Percentiles rank a stretch among this genome's conserved stretches.
These are phyloP conservation scores for Dolichopus griseipennis DNA, from an alignment of 2,888 invertebrate species.

Conservation along the genomic window DNA sequence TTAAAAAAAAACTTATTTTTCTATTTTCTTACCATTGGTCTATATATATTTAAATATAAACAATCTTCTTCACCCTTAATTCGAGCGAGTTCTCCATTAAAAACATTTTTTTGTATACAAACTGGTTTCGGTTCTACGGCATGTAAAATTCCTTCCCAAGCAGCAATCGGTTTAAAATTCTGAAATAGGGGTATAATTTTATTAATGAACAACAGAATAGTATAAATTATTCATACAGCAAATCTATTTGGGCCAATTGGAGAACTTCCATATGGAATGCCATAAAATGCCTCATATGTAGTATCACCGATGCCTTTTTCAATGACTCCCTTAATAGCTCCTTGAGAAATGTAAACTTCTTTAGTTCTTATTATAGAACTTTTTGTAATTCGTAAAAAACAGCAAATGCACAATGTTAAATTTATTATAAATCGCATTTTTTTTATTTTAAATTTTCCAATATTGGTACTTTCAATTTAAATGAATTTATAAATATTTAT, in stretches of 20 bases:
- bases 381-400: too few relatives aligned
- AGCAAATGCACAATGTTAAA: too few relatives aligned
- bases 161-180: slow-evolving; percentile 31
- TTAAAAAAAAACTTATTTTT: neutral
- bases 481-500: too few relatives aligned
- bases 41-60: slow-evolving; percentile 46
- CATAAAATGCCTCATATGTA: slow-evolving; percentile 37
- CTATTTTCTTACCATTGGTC: slow-evolving; percentile 27
- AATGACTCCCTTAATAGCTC: slow-evolving; percentile 31
- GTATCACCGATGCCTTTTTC: slow-evolving; percentile 29
- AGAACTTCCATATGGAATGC: slow-evolving; percentile 38
- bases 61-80: slow-evolving; percentile 46
- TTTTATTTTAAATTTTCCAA: too few relatives aligned
- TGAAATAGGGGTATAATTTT: slow-evolving; percentile 19
- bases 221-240: slow-evolving; percentile 28
- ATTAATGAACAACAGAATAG: too few relatives aligned
- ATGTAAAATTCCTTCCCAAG: slow-evolving; percentile 29
- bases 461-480: too few relatives aligned
- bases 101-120: slow-evolving; percentile 45
- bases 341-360: slow-evolving; percentile 30
- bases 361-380: neutral
- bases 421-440: too few relatives aligned
- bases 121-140: slow-evolving; percentile 35
- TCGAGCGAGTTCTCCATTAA: slow-evolving; percentile 24
- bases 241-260: slow-evolving; percentile 35